These are phyloP conservation scores for Zenarchopterus dispar DNA, from an alignment of 2,797 vertebrate genomes.

Conservation along the genomic window DNA sequence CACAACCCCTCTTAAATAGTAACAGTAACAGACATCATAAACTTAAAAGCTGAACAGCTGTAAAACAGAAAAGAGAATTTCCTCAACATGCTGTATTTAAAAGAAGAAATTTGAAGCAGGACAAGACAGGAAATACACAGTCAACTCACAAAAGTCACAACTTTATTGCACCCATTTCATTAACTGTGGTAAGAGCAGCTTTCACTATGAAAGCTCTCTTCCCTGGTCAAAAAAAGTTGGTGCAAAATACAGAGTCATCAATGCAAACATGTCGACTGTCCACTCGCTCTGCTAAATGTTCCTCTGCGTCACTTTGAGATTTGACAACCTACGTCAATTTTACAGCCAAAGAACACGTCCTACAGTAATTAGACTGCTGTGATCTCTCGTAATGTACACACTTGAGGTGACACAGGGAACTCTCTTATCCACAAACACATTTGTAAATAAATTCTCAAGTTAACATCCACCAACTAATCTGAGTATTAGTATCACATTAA, in stretches of 20 bases:
- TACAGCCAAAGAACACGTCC: constrained; percentile 60
- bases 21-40: background rate
- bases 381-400: constrained; percentile 61
- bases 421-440: constrained; percentile 66
- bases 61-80: no score
- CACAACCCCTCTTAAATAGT: no score
- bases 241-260: constrained; percentile 76
- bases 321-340: constrained; percentile 46
- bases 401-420: constrained; percentile 59
- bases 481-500: constrained; percentile 77
- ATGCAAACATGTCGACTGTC: constrained; percentile 71
- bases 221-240: constrained; percentile 78
- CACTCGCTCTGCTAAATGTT: constrained; percentile 56
- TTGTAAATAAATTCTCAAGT: constrained; percentile 70
- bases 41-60: background rate
- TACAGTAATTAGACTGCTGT: constrained; percentile 36
- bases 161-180: constrained; percentile 86
- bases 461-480: constrained; percentile 68
- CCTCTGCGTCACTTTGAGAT: constrained; percentile 49
- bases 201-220: constrained; percentile 79
- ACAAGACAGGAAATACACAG: constrained; percentile 7
- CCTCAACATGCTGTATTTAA: background rate
- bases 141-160: constrained; percentile 80
- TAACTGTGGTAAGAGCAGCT: constrained; percentile 66
- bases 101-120: background rate